Percentiles rank a stretch among this genome's conserved stretches.
phyloP scores from a whole-genome alignment of 1,140 invertebrate species.

The Dendroctonus ponderosae region DNA sequence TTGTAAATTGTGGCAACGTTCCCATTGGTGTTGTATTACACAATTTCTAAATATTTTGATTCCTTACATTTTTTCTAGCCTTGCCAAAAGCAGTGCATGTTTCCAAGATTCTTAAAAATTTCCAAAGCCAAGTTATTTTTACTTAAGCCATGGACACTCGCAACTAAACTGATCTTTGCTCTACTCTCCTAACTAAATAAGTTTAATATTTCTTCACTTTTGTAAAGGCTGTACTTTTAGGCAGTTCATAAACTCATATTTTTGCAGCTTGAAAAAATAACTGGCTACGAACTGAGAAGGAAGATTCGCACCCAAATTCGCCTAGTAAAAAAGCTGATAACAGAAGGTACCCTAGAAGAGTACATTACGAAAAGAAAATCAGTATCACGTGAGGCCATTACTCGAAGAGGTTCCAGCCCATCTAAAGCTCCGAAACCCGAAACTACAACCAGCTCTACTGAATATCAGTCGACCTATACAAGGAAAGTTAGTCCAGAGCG shows the following conservation, averaged over 20 bases:
- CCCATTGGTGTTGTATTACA: too few species aligned
- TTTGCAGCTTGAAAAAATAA: conserved; percentile 69
- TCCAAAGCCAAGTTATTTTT: too few species aligned
- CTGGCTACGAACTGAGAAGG: conserved; percentile 69
- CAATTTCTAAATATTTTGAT: too few species aligned
- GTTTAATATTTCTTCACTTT: not conserved
- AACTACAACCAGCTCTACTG: conserved; percentile 7
- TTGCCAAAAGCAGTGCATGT: too few species aligned
- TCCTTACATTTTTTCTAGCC: too few species aligned
- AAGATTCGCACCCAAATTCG: conserved; percentile 73
- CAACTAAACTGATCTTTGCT: too few species aligned
- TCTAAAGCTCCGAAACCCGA: conserved; percentile 31
- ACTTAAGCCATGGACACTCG: too few species aligned
- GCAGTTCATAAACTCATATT: not conserved
- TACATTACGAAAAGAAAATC: conserved; percentile 28
- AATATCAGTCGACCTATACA: conserved; percentile 20
- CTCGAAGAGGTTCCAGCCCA: conserved; percentile 33
- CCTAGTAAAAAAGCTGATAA: conserved; percentile 61
- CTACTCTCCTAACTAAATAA: too few species aligned
- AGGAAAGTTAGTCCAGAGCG: conserved; percentile 22
- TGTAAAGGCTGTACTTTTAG: conserved; percentile 4
- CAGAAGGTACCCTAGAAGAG: conserved; percentile 49
- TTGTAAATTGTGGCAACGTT: too few species aligned
- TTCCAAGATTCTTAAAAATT: too few species aligned
- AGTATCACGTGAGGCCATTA: conserved; percentile 1